Percentiles rank a stretch among this genome's conserved stretches.
phyloP scores from a whole-genome alignment of 1,140 invertebrate genomes.

The Mya arenaria region DNA sequence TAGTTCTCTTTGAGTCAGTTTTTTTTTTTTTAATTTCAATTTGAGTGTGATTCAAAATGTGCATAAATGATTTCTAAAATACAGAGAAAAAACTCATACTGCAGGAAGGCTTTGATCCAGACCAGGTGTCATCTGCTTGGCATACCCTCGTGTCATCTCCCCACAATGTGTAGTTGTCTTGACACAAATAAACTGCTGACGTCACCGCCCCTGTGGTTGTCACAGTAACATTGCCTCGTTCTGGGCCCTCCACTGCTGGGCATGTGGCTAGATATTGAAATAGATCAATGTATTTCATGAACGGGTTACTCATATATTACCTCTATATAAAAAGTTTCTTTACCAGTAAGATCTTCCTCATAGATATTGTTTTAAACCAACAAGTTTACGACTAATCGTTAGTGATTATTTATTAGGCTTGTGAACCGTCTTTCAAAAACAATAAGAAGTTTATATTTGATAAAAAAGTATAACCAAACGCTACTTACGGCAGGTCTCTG shows the following conservation, averaged over 20 bases:
- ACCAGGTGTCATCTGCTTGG: conserved; percentile 16
- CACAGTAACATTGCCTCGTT: background rate
- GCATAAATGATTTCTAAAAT: no score
- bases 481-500: conserved; percentile 48
- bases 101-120: conserved; percentile 16
- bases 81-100: no score
- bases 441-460: background rate
- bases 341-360: no score
- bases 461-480: background rate
- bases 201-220: conserved; percentile 22
- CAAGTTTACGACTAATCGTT: no score
- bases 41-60: no score
- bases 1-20: no score
- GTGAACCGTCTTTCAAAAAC: background rate
- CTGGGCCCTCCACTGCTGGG: background rate
- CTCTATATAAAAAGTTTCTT: no score
- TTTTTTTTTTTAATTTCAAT: no score
- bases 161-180: conserved; percentile 20
- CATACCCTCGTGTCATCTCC: conserved; percentile 6
- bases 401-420: background rate
- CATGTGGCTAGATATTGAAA: conserved; percentile 37
- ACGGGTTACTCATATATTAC: no score
- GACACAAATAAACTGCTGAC: conserved; percentile 29
- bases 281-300: no score
- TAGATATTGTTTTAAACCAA: no score